Evolutionary conservation across 1,140 invertebrate species (phyloP).

Genomic region (Lucilia sericata): DNA sequence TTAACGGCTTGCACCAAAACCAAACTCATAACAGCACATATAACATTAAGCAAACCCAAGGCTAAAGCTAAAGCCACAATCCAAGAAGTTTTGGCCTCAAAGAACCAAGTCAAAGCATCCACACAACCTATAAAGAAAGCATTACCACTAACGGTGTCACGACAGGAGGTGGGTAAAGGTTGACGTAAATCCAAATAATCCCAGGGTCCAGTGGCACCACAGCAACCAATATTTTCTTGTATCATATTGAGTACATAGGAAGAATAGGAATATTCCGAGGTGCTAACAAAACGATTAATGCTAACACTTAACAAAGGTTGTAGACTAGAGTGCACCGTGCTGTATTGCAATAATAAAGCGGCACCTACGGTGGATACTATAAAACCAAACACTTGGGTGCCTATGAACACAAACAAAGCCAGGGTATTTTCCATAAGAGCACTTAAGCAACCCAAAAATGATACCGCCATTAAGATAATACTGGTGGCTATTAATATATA

Average conservation of each 20-base stretch:
- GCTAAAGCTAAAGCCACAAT: constrained; percentile 82
- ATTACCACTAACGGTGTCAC: constrained; percentile 88
- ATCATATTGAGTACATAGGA: constrained; percentile 78
- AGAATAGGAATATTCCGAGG: constrained; percentile 73
- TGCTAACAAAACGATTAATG: constrained; percentile 78
- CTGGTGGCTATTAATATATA: constrained; percentile 82
- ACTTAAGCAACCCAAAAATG: constrained; percentile 81
- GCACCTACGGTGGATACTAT: constrained; percentile 79
- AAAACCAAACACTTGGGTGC: constrained; percentile 78
- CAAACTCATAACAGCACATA: constrained; percentile 76
- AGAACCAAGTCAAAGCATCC: constrained; percentile 85
- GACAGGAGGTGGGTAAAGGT: constrained; percentile 82
- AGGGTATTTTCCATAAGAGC: constrained; percentile 77
- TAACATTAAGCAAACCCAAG: constrained; percentile 80
- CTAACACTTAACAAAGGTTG: constrained; percentile 79
- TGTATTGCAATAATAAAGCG: constrained; percentile 82
- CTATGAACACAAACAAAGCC: constrained; percentile 74
- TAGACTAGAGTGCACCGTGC: constrained; percentile 81
- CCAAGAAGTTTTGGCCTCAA: constrained; percentile 86
- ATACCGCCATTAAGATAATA: constrained; percentile 77
- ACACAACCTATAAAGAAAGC: constrained; percentile 89
- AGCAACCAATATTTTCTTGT: constrained; percentile 90
- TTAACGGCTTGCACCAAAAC: constrained; percentile 78
- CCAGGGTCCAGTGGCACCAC: constrained; percentile 83
- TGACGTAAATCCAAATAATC: constrained; percentile 82